phyloP scores from a whole-genome alignment of 2,888 invertebrate genomes.

The Bembecia ichneumoniformis region DNA sequence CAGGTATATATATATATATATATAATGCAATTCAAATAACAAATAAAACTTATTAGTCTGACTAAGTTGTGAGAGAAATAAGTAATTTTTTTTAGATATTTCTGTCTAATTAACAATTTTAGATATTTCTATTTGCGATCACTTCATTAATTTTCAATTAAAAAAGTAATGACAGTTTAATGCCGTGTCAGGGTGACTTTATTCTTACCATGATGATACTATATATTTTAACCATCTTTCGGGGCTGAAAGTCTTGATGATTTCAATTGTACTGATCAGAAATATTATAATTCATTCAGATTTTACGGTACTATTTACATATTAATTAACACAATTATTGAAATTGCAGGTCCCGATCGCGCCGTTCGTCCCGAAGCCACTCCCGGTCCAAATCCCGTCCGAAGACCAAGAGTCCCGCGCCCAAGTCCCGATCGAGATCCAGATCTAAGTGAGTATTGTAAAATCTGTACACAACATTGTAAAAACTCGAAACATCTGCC shows the following conservation, averaged over 20 bases:
- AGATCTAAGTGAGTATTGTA: constrained; percentile 78
- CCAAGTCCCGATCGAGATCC: constrained; percentile 83
- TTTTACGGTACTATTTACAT: background rate
- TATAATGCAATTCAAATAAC: too few species aligned
- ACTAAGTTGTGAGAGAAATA: too few species aligned
- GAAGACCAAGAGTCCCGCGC: constrained; percentile 82
- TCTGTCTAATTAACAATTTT: too few species aligned
- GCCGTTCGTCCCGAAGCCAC: constrained; percentile 57
- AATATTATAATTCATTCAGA: background rate
- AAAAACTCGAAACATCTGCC: background rate
- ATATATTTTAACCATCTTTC: constrained; percentile 71
- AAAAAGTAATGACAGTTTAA: too few species aligned
- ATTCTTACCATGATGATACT: constrained; percentile 48
- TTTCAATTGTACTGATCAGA: constrained; percentile 33
- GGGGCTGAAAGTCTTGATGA: constrained; percentile 70
- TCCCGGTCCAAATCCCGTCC: constrained; percentile 76
- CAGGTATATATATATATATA: too few species aligned
- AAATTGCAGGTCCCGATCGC: constrained; percentile 20
- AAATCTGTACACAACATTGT: background rate
- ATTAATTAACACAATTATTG: constrained; percentile 11
- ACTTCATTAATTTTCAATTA: too few species aligned
- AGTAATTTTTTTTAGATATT: too few species aligned
- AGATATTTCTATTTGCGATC: too few species aligned
- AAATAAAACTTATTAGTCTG: too few species aligned
- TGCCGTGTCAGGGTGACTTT: too few species aligned